A percentile compares a stretch with the other conserved stretches of the same genome.
phyloP scores from a whole-genome alignment of 2,888 invertebrate species.

The Rotaria socialis region DNA sequence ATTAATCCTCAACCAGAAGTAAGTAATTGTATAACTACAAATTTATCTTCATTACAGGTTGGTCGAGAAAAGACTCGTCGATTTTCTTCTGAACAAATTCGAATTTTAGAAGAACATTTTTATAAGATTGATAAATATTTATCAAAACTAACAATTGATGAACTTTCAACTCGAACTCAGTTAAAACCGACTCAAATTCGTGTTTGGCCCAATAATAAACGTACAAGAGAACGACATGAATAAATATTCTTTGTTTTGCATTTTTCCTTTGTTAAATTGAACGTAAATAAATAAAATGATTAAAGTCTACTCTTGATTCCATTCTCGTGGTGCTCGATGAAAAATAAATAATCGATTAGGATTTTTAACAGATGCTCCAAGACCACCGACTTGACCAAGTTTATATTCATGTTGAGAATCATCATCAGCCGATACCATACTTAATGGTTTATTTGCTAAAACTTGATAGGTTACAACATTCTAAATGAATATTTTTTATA shows the following conservation, averaged over 20 bases:
- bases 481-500: background rate
- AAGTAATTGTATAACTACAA: background rate
- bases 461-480: background rate
- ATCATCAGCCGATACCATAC: background rate
- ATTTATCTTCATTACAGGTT: background rate
- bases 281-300: background rate
- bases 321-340: constrained; percentile 16
- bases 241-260: background rate
- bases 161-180: background rate
- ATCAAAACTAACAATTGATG: background rate
- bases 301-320: background rate
- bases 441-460: background rate
- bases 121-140: background rate
- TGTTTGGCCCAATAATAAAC: background rate
- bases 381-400: constrained; percentile 25
- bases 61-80: background rate
- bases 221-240: background rate
- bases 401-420: background rate
- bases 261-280: background rate
- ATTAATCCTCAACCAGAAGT: background rate
- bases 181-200: background rate
- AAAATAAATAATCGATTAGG: constrained; percentile 23
- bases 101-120: background rate
- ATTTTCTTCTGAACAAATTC: background rate
- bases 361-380: constrained; percentile 17